phyloP scores from a whole-genome alignment of 1,140 invertebrate species.

The Bicyclus anynana region DNA sequence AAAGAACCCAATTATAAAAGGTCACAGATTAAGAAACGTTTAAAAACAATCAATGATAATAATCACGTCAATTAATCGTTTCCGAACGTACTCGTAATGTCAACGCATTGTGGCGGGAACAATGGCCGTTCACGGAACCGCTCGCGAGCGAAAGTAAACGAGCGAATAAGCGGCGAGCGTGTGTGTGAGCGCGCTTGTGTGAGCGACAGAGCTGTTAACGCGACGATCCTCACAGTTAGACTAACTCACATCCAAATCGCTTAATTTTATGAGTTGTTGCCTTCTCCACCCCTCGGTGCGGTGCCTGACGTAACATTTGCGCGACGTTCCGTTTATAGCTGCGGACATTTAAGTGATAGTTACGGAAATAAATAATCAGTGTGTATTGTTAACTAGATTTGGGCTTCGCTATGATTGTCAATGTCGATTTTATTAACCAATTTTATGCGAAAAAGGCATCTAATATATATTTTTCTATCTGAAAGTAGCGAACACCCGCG shows the following conservation, averaged over 20 bases:
- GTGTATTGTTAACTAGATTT: no score
- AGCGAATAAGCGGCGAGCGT: not conserved
- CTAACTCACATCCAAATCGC: conserved; percentile 77
- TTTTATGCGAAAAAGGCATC: no score
- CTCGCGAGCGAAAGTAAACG: conserved; percentile 20
- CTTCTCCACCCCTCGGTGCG: conserved; percentile 71
- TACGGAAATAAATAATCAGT: not conserved
- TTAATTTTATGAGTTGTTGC: conserved; percentile 79
- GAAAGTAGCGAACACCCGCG: no score
- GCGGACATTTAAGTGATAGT: not conserved
- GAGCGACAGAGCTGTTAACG: conserved; percentile 57
- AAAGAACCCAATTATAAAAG: conserved; percentile 27
- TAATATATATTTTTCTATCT: no score
- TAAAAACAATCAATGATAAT: conserved; percentile 31
- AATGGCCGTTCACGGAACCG: conserved; percentile 23
- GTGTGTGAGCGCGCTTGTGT: conserved; percentile 9
- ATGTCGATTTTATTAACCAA: no score
- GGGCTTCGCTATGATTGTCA: no score
- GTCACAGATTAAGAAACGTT: conserved; percentile 34
- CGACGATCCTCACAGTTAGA: conserved; percentile 72
- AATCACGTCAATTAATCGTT: conserved; percentile 36
- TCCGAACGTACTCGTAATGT: conserved; percentile 43
- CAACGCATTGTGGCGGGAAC: conserved; percentile 58
- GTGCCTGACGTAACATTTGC: conserved; percentile 44
- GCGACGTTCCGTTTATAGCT: conserved; percentile 22